These are phyloP conservation scores for Trogon surrucura DNA, from an alignment of 2,113 vertebrate genomes.

Conservation along the genomic window DNA sequence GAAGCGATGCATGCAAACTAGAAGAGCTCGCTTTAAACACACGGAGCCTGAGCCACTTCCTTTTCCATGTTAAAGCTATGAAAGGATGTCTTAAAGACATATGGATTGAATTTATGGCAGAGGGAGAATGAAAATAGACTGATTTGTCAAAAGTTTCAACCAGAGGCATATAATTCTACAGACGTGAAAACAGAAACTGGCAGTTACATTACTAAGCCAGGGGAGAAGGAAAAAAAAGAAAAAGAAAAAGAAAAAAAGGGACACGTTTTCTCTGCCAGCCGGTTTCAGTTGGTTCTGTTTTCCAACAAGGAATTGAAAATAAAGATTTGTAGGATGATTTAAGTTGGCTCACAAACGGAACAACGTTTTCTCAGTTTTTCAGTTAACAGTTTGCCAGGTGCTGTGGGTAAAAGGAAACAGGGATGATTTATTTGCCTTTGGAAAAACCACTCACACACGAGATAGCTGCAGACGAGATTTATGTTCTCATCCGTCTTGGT, in stretches of 20 bases:
- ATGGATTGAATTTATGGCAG: conserved; percentile 68
- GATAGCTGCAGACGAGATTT: background rate
- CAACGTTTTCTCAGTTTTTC: background rate
- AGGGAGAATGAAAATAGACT: conserved; percentile 58
- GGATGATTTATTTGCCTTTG: background rate
- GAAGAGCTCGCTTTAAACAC: background rate
- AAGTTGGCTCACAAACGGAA: background rate
- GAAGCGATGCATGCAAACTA: background rate
- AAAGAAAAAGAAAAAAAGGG: background rate
- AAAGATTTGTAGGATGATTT: background rate
- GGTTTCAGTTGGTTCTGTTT: conserved; percentile 13
- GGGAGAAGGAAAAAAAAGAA: background rate
- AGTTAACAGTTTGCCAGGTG: background rate
- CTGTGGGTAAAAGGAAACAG: background rate
- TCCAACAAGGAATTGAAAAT: conserved; percentile 20
- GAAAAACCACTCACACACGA: background rate
- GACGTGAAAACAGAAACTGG: conserved; percentile 55
- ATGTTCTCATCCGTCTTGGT: background rate
- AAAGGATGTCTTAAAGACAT: conserved; percentile 64
- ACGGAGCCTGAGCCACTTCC: background rate
- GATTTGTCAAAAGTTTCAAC: conserved; percentile 73
- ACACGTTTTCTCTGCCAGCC: background rate
- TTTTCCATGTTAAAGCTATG: conserved; percentile 38
- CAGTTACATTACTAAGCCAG: conserved; percentile 23
- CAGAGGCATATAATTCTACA: conserved; percentile 44